These are phyloP conservation scores for Eristalinus aeneus DNA, from an alignment of 2,888 invertebrate genomes.

Conservation along the genomic window DNA sequence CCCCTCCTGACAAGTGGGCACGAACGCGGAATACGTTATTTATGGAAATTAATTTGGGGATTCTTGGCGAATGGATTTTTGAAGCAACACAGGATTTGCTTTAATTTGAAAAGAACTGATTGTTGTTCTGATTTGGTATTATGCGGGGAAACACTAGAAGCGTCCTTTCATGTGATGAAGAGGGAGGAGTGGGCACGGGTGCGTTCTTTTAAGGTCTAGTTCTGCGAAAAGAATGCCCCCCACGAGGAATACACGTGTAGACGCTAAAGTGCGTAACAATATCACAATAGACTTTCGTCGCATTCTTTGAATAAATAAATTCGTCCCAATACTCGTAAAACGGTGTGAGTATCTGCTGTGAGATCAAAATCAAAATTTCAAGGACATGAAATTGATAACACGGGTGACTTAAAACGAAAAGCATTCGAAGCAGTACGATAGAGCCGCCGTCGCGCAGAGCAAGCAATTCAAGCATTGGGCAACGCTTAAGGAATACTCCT, in stretches of 20 bases:
- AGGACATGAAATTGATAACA: too few relatives aligned
- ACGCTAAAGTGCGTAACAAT: not conserved
- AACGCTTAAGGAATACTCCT: too few relatives aligned
- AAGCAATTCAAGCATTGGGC: too few relatives aligned
- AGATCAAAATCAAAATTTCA: too few relatives aligned
- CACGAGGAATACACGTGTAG: not conserved
- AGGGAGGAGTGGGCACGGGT: too few relatives aligned
- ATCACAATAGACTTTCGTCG: too few relatives aligned
- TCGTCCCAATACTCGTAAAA: too few relatives aligned
- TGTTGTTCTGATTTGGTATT: not conserved
- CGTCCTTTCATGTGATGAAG: not conserved
- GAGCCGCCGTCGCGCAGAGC: too few relatives aligned
- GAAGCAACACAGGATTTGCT: not conserved
- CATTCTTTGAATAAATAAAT: too few relatives aligned
- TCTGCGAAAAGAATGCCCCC: not conserved
- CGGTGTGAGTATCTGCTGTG: too few relatives aligned
- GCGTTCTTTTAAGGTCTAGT: not conserved
- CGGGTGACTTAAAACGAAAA: too few relatives aligned
- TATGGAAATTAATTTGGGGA: constrained; percentile 11
- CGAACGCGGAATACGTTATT: constrained; percentile 1
- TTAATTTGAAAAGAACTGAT: constrained; percentile 6
- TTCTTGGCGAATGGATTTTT: not conserved
- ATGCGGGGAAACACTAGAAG: not conserved
- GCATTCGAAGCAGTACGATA: too few relatives aligned
- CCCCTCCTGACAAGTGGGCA: not conserved